phyloP scores from a whole-genome alignment of 2,113 vertebrate genomes.

The Dascyllus trimaculatus region DNA sequence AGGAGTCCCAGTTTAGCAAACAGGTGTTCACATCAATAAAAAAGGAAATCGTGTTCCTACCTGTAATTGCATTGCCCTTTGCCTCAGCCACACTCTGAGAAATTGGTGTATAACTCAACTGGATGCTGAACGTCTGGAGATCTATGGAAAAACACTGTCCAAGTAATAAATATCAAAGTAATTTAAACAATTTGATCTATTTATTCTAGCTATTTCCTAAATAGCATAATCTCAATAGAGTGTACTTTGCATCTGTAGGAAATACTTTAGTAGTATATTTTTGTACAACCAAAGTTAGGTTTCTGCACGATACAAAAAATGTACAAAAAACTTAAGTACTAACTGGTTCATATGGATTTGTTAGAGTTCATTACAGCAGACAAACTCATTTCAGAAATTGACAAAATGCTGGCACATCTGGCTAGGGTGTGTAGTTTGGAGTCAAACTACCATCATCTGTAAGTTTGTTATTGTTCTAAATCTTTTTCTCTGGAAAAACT shows the following conservation, averaged over 20 bases:
- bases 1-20: slow-evolving; percentile 32
- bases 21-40: slow-evolving; percentile 49
- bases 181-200: not conserved
- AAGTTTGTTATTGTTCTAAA: not conserved
- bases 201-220: not conserved
- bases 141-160: not conserved
- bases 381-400: not conserved
- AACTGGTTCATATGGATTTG: not conserved
- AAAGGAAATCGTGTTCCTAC: slow-evolving; percentile 34
- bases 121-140: slow-evolving; percentile 10
- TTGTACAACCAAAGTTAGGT: not conserved
- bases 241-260: not conserved
- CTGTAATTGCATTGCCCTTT: slow-evolving; percentile 11
- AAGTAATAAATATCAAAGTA: not conserved
- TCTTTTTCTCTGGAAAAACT: not conserved
- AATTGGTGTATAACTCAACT: not conserved
- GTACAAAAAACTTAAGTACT: not conserved
- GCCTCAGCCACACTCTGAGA: slow-evolving; percentile 6
- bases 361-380: not conserved
- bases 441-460: not conserved
- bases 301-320: not conserved
- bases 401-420: not conserved
- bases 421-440: not conserved
- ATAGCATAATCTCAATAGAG: not conserved
- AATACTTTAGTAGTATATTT: not conserved